Evolutionary conservation across 92 coral and sea anemone species (phyloP).

Genomic region (Parazoanthus atlanticus): DNA sequence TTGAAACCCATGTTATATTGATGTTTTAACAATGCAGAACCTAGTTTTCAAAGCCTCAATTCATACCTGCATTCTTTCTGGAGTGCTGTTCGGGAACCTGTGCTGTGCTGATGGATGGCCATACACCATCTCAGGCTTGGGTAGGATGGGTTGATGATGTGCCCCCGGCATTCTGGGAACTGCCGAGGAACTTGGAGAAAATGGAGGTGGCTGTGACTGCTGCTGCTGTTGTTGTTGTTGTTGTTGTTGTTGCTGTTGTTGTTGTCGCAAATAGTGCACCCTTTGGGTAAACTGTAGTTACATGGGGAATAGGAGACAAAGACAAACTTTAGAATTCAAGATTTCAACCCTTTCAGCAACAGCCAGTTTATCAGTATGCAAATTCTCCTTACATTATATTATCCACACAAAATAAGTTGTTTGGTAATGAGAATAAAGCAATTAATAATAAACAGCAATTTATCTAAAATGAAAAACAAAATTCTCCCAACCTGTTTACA

Average conservation of each 20-base stretch:
- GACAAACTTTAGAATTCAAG: neutral
- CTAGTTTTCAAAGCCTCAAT: neutral
- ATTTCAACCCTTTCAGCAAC: too few relatives aligned
- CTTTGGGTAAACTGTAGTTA: constrained; percentile 62
- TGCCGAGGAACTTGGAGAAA: constrained; percentile 61
- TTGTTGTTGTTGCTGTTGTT: constrained; percentile 57
- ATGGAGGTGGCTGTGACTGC: constrained; percentile 59
- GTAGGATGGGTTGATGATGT: constrained; percentile 86
- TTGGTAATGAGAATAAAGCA: too few relatives aligned
- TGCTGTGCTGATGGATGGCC: constrained; percentile 48
- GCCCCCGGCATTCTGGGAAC: constrained; percentile 74
- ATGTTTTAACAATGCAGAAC: neutral
- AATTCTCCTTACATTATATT: too few relatives aligned
- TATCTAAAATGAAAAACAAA: too few relatives aligned
- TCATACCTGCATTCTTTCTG: constrained; percentile 30
- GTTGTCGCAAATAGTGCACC: constrained; percentile 62
- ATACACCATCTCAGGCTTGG: constrained; percentile 88
- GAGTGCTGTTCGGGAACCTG: constrained; percentile 62
- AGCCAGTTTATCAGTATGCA: too few relatives aligned
- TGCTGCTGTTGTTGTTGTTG: constrained; percentile 4
- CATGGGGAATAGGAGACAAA: neutral
- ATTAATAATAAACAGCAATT: too few relatives aligned
- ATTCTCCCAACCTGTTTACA: too few relatives aligned
- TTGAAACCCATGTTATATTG: neutral
- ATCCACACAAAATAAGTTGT: too few relatives aligned